Percentiles rank a stretch among this genome's conserved stretches.
phyloP scores from a whole-genome alignment of 2,888 invertebrate species.

The Thelaira solivaga region DNA sequence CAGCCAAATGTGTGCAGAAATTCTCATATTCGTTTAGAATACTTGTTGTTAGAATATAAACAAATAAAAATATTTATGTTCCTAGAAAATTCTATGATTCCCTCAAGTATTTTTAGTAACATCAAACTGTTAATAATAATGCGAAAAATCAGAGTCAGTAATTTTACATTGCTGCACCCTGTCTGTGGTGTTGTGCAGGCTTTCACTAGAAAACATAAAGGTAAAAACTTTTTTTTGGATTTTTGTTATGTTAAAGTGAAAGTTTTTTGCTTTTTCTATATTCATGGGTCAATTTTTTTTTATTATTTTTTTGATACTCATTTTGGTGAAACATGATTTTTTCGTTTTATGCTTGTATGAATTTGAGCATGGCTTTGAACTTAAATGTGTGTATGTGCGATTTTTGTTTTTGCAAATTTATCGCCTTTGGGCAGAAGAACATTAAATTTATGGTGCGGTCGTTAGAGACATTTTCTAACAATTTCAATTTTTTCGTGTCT shows the following conservation, averaged over 20 bases:
- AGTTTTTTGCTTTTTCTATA: conserved; percentile 31
- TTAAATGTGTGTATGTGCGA: conserved; percentile 20
- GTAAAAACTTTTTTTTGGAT: conserved; percentile 7
- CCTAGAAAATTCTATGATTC: too few species aligned
- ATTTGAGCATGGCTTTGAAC: not conserved
- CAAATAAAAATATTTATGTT: too few species aligned
- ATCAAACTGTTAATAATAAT: too few species aligned
- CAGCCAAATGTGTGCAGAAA: too few species aligned
- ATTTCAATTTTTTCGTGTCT: conserved; percentile 42
- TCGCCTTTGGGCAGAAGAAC: conserved; percentile 60
- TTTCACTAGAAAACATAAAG: not conserved
- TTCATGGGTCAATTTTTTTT: conserved; percentile 12
- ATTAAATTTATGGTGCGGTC: conserved; percentile 62
- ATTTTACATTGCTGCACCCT: too few species aligned
- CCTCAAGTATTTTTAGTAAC: too few species aligned
- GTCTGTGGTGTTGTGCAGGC: not conserved
- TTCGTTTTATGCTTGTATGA: not conserved
- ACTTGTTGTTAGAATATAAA: too few species aligned
- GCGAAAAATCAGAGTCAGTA: too few species aligned
- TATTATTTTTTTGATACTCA: not conserved
- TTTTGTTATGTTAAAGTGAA: conserved; percentile 37
- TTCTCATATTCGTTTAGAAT: too few species aligned
- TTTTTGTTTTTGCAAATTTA: conserved; percentile 45
- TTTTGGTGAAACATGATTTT: too few species aligned
- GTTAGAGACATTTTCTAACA: too few species aligned